Conservation (phyloP, 2,888 invertebrate species). For the Synanthedon myopaeformis region DNA sequence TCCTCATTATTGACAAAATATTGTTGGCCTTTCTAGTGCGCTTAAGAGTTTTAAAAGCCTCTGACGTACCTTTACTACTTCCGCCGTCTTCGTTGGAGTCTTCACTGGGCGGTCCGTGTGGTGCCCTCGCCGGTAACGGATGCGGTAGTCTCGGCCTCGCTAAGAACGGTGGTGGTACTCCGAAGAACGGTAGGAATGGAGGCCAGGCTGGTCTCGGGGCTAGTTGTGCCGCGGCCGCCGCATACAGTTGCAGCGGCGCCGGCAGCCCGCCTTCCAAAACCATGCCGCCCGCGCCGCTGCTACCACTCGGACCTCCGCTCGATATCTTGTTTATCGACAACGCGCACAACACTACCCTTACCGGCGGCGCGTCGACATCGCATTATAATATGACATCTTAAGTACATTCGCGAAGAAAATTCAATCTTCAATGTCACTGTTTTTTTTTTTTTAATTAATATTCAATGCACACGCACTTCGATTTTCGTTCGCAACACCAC, state of each 20-base stretch:
- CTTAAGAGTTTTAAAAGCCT: neutral
- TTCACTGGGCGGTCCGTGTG: constrained; percentile 66
- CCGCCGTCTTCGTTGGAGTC: constrained; percentile 68
- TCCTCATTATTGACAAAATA: no score
- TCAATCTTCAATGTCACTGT: constrained; percentile 7
- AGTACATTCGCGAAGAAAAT: constrained; percentile 2
- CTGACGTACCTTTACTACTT: constrained; percentile 55
- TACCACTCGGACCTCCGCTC: constrained; percentile 17
- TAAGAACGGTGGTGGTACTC: constrained; percentile 71
- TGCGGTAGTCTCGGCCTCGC: constrained; percentile 53
- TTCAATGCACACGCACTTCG: constrained; percentile 3
- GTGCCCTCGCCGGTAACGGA: constrained; percentile 49
- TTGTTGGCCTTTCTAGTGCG: neutral
- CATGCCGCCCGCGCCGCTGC: constrained; percentile 55
- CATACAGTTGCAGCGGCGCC: constrained; percentile 77
- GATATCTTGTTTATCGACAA: constrained; percentile 45
- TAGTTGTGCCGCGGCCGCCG: constrained; percentile 75
- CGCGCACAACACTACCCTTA: constrained; percentile 28
- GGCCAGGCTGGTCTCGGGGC: constrained; percentile 71
- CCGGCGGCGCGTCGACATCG: constrained; percentile 15
- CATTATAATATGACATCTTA: constrained; percentile 32
- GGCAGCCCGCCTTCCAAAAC: constrained; percentile 77
- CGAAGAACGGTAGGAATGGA: constrained; percentile 72
- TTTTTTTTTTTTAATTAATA: constrained; percentile 7
- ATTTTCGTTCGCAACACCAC: constrained; percentile 3